Evolutionary conservation across 2,113 vertebrate species (phyloP).

Genomic region (Pleuronectes platessa): DNA sequence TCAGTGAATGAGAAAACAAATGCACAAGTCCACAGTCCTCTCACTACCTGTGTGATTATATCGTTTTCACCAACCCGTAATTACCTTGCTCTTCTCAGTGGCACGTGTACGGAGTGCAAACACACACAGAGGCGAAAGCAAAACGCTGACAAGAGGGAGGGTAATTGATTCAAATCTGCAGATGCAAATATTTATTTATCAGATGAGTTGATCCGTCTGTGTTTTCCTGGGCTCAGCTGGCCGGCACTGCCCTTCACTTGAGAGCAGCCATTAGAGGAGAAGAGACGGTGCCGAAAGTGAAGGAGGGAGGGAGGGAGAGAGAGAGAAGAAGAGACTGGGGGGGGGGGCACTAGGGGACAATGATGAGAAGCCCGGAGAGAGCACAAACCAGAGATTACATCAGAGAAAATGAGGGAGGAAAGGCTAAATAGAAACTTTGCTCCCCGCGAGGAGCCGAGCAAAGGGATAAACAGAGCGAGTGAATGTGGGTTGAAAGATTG

Average conservation of each 20-base stretch:
- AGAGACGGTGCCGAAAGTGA: conserved; percentile 3
- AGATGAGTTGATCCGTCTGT: conserved; percentile 62
- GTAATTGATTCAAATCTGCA: conserved; percentile 73
- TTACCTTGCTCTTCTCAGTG: conserved; percentile 2
- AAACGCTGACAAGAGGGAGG: conserved; percentile 48
- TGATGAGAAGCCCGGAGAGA: conserved; percentile 48
- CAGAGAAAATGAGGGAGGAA: conserved; percentile 53
- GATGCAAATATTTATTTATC: conserved; percentile 77
- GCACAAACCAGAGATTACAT: conserved; percentile 52
- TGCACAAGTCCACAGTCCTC: background rate
- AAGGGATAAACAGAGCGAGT: conserved; percentile 46
- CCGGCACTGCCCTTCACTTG: conserved; percentile 68
- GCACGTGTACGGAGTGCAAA: background rate
- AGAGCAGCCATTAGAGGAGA: conserved; percentile 61
- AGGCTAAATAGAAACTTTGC: conserved; percentile 63
- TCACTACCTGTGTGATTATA: conserved; percentile 32
- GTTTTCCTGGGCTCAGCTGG: conserved; percentile 71
- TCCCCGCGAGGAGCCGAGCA: conserved; percentile 29
- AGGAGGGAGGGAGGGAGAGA: conserved; percentile 2
- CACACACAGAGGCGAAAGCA: conserved; percentile 3
- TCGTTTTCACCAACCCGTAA: conserved; percentile 26
- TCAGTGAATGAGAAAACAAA: conserved; percentile 21
- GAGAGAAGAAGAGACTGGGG: background rate
- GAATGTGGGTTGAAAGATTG: conserved; percentile 59
- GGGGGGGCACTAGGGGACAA: conserved; percentile 4